phyloP scores from a whole-genome alignment of 1,140 invertebrate genomes.

The Lordiphosa mommai region DNA sequence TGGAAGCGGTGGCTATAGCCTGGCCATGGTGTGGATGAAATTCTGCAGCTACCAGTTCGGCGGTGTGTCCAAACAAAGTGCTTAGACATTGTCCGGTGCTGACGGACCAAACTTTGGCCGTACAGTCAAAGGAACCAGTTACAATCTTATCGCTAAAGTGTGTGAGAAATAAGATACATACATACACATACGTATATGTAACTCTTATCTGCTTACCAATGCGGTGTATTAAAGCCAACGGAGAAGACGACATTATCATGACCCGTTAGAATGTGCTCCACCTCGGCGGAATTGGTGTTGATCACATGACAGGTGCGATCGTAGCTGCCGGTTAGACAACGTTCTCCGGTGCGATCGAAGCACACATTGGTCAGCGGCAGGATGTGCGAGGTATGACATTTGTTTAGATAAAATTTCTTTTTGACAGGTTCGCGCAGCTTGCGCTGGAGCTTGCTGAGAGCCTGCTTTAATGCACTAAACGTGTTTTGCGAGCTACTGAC shows the following conservation, averaged over 20 bases:
- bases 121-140: conserved; percentile 91
- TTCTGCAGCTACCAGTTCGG: conserved; percentile 86
- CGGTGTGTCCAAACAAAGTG: conserved; percentile 87
- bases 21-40: conserved; percentile 84
- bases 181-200: too few species aligned
- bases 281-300: conserved; percentile 86
- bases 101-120: conserved; percentile 85
- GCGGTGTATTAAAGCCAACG: conserved; percentile 88
- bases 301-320: conserved; percentile 92
- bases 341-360: conserved; percentile 86
- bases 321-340: conserved; percentile 90
- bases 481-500: conserved; percentile 44
- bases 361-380: conserved; percentile 89
- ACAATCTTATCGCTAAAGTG: conserved; percentile 85
- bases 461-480: conserved; percentile 75
- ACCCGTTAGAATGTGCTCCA: conserved; percentile 85
- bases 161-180: conserved; percentile 40
- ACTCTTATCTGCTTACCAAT: conserved; percentile 82
- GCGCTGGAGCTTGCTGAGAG: conserved; percentile 80
- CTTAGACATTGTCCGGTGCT: conserved; percentile 84
- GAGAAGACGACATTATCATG: conserved; percentile 91
- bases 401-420: conserved; percentile 85
- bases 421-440: conserved; percentile 81
- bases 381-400: conserved; percentile 87
- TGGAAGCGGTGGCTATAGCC: conserved; percentile 86